Evolutionary conservation across 2,113 vertebrate species (phyloP).

Genomic region (Oryctolagus cuniculus): DNA sequence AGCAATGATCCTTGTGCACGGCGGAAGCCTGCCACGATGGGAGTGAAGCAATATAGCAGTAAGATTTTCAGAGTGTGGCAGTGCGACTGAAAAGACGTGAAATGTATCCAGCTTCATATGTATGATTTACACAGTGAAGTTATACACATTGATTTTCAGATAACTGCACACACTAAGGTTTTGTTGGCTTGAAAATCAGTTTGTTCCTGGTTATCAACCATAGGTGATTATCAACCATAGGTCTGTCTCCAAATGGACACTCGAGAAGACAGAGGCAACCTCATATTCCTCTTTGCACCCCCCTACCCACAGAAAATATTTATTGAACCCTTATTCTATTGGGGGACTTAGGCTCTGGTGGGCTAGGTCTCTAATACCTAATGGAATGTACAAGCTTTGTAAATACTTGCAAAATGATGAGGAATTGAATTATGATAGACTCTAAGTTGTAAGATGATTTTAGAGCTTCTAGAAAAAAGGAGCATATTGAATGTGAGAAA

Average conservation of each 20-base stretch:
- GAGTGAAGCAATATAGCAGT: not conserved
- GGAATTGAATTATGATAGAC: constrained; percentile 14
- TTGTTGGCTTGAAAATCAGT: not conserved
- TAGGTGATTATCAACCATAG: not conserved
- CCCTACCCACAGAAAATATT: not conserved
- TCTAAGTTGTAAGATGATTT: not conserved
- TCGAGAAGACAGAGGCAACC: not conserved
- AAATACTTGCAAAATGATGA: not conserved
- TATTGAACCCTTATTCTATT: not conserved
- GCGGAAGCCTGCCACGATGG: not conserved
- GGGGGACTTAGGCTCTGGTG: not conserved
- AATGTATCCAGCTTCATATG: not conserved
- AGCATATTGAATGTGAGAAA: constrained; percentile 1
- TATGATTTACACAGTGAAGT: constrained; percentile 3
- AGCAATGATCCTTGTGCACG: not conserved
- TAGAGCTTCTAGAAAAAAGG: not conserved
- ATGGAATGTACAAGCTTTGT: not conserved
- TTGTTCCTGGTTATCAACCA: not conserved
- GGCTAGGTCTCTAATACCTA: not conserved
- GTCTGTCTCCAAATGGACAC: not conserved
- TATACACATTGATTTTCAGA: not conserved
- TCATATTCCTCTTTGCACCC: not conserved
- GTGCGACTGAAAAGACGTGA: constrained; percentile 1
- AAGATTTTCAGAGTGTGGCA: not conserved
- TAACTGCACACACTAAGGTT: not conserved